Conservation (phyloP, 2,888 invertebrate species). For the Lithodes maja region DNA sequence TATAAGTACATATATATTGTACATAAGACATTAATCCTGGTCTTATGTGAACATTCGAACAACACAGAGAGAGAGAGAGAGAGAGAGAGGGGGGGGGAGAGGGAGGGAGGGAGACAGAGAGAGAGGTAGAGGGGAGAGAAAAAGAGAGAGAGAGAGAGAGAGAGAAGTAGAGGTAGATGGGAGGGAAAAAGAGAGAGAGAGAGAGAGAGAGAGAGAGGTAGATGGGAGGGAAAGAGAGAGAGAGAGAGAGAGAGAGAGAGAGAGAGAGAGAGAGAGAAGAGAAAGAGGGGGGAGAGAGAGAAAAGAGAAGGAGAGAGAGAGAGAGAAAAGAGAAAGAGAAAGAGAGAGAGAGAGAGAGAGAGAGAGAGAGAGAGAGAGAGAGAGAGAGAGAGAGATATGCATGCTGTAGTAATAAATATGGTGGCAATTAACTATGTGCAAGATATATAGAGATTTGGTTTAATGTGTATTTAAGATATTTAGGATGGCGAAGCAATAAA, state of each 20-base stretch:
- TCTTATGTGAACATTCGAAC: too few relatives aligned
- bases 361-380: background rate
- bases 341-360: background rate
- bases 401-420: too few relatives aligned
- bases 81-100: constrained; percentile 1
- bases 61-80: background rate
- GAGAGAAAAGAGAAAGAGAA: background rate
- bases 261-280: too few relatives aligned
- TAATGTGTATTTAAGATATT: too few relatives aligned
- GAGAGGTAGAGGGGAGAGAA: background rate
- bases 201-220: background rate
- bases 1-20: too few relatives aligned
- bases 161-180: background rate
- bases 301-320: too few relatives aligned
- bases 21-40: too few relatives aligned
- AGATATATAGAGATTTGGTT: too few relatives aligned
- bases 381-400: background rate
- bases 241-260: background rate
- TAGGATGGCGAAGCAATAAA: too few relatives aligned
- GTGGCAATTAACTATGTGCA: too few relatives aligned
- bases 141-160: constrained; percentile 4
- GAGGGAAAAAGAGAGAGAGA: constrained; percentile 10
- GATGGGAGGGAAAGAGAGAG: constrained; percentile 7
- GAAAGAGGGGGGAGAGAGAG: too few relatives aligned
- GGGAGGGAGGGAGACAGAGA: background rate